Percentiles rank a stretch among this genome's conserved stretches.
Conservation (phyloP, 1,140 invertebrate species). For the Trichoplusia ni region DNA sequence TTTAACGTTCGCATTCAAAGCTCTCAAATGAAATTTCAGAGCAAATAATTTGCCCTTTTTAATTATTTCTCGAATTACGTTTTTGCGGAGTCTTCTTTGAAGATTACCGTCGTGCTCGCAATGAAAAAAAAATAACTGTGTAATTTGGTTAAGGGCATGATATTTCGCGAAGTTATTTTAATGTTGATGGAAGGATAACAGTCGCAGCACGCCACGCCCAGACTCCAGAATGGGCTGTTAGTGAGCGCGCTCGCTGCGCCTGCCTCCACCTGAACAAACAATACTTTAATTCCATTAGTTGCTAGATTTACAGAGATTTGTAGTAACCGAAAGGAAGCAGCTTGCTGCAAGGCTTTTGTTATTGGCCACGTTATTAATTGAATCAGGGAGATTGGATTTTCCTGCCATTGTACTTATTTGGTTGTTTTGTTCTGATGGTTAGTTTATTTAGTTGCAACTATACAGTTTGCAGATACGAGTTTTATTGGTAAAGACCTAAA, state of each 20-base stretch:
- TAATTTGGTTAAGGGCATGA: conserved; percentile 16
- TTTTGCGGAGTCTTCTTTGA: neutral
- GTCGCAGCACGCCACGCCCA: neutral
- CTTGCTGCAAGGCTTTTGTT: conserved; percentile 5
- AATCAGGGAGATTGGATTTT: conserved; percentile 20
- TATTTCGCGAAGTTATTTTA: conserved; percentile 32
- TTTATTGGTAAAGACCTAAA: too few species aligned
- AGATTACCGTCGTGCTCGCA: too few species aligned
- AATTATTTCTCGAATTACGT: neutral
- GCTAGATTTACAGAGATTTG: conserved; percentile 35
- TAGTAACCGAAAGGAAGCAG: conserved; percentile 8
- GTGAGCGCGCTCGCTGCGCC: neutral
- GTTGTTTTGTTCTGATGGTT: too few species aligned
- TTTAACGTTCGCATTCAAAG: neutral
- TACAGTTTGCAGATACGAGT: neutral
- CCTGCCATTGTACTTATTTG: too few species aligned
- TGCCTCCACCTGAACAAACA: conserved; percentile 51
- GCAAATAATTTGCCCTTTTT: neutral
- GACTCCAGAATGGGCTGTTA: conserved; percentile 7
- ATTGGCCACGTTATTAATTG: conserved; percentile 14
- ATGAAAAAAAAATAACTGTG: conserved; percentile 6
- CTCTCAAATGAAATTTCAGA: conserved; percentile 2
- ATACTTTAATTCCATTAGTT: conserved; percentile 56
- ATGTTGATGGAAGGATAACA: conserved; percentile 37
- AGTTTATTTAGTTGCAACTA: too few species aligned